Conservation (phyloP, 2,797 vertebrate genomes). For the Microctenopoma stevenorrisi region DNA sequence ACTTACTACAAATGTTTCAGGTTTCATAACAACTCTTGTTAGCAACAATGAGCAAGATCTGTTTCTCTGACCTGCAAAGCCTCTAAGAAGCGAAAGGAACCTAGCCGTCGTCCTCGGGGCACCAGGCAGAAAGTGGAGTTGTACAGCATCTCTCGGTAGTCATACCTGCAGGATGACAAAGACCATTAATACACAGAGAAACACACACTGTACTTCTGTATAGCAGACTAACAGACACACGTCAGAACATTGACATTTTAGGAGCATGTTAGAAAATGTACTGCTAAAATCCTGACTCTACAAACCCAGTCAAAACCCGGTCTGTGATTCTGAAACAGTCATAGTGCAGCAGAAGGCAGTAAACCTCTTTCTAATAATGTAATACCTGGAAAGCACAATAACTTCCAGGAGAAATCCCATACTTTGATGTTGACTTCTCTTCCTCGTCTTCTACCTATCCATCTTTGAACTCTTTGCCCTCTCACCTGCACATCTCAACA, state of each 20-base stretch:
- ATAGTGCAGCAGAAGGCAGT: background rate
- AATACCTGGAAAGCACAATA: constrained; percentile 39
- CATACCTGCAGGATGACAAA: constrained; percentile 84
- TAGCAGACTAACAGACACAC: background rate
- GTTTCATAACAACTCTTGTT: background rate
- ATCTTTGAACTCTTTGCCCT: constrained; percentile 56
- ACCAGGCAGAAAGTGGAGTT: constrained; percentile 99
- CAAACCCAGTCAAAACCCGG: background rate
- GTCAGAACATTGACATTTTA: background rate
- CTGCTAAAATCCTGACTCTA: background rate
- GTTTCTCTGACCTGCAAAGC: constrained; percentile 93
- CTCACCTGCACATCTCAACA: constrained; percentile 69
- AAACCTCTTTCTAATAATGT: constrained; percentile 8
- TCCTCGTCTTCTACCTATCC: constrained; percentile 3
- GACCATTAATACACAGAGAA: background rate
- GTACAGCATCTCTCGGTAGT: constrained; percentile 99
- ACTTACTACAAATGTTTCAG: background rate
- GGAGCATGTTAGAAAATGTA: background rate
- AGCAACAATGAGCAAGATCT: constrained; percentile 1
- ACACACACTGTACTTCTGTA: background rate
- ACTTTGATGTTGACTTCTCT: constrained; percentile 26
- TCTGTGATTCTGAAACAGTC: background rate
- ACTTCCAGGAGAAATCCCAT: constrained; percentile 21
- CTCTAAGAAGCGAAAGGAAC: constrained; percentile 98
- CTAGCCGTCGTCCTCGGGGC: constrained; percentile 96